Evolutionary conservation across 2,888 invertebrate species (phyloP), one percentile per base, ranked within the genome.

Genomic region (Heterodera filipjevi): DNA sequence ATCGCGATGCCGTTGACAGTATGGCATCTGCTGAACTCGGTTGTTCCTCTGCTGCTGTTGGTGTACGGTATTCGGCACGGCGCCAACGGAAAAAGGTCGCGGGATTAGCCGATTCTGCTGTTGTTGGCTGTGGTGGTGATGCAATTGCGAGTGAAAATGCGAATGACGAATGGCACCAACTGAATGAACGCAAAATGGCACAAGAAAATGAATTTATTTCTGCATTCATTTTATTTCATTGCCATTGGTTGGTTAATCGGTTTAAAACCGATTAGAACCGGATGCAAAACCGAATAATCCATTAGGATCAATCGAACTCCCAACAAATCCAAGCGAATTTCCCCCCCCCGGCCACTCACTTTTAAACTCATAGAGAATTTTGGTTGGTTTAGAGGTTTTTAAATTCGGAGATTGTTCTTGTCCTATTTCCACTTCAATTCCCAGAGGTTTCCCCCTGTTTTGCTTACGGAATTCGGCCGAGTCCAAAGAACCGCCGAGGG

Each of bases 401-500:
- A n/a, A n/a, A n/a, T n/a, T n/a, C n/a, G n/a, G n/a, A n/a, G n/a
- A n/a, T n/a, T n/a, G n/a, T n/a, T n/a, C n/a, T n/a, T n/a, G n/a
- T n/a, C n/a, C n/a, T n/a, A n/a, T n/a, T n/a, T n/a, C n/a, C n/a
- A n/a, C n/a, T n/a, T 22, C 49, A 16, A 16, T 22, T 49, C 49
- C 49, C 49, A 16, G 12, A 5, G 49, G 49, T 49, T 35, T 72
- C 39, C n/a, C n/a, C n/a, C n/a, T 44, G 35, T 49, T 39, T 1
- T n/a, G 66, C 44, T 68, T 44, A 59, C 66, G 68, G 27, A 59
- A 75, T 59, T 75, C 75, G 44, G 75, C 16, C 12, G 75, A 66
- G 68, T 75, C 75, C 30, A 30, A 32, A 22, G 35, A 22, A 19
- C 44, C 66, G 59, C n/a, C 39, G 44, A 6, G 27, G 64, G 30